phyloP scores from a whole-genome alignment of 2,797 vertebrate species.

The Gymnoscopelus microlampas region DNA sequence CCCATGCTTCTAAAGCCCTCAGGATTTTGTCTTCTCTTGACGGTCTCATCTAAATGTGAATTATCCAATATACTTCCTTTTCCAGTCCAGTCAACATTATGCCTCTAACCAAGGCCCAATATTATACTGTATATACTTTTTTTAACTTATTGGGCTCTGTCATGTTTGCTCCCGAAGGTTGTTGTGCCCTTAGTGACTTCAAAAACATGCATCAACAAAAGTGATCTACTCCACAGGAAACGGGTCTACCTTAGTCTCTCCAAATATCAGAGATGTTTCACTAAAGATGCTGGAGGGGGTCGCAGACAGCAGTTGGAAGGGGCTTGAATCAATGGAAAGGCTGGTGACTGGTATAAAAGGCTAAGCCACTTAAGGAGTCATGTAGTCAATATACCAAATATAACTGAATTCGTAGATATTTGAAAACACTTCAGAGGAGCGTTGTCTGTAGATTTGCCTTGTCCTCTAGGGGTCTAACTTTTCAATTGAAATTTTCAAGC shows the following conservation, averaged over 20 bases:
- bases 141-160: no score
- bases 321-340: conserved; percentile 28
- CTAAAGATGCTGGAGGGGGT: conserved; percentile 19
- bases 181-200: conserved; percentile 12
- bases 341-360: conserved; percentile 3
- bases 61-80: conserved; percentile 7
- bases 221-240: conserved; percentile 6
- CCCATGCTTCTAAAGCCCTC: conserved; percentile 1
- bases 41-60: conserved; percentile 15
- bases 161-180: conserved; percentile 14
- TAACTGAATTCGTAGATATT: background rate
- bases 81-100: no score
- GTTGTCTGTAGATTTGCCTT: background rate
- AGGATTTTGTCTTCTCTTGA: conserved; percentile 9
- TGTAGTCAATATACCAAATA: conserved; percentile 4
- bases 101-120: conserved; percentile 14
- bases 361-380: background rate
- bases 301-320: background rate
- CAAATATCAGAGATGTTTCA: conserved; percentile 33
- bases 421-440: background rate
- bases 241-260: conserved; percentile 21
- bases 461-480: background rate
- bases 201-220: background rate
- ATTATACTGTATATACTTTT: background rate
- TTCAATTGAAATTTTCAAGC: background rate